Base-by-base conservation (phyloP, 2,797 vertebrate genomes). In the Peromyscus melanophrys region DNA sequence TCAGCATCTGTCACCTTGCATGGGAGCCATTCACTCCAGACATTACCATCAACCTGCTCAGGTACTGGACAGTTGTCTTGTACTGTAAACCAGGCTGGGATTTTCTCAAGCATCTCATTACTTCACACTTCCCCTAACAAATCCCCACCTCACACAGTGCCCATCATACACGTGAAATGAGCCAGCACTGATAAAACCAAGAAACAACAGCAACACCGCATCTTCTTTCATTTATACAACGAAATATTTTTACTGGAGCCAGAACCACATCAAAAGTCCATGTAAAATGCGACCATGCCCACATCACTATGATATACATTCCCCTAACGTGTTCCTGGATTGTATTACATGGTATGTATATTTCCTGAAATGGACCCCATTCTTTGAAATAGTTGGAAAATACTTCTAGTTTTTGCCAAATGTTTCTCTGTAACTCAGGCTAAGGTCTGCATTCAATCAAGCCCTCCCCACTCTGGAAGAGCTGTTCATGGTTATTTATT, bases 331-430 rank as follows among this genome's bases (percentile, higher is more conserved):
- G n/a, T 63, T n/a, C 14, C 25, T 57, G 12, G 59, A 43, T 40
- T 92, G 8, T 23, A 92, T n/a, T 87, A 81, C 8, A 84, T 29
- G 69, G 63, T 43, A 92, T 89, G 46, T 67, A 73, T 52, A 81
- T 73, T 96, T 94, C 71, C 80, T 96, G 77, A 77, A 84, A 94
- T 73, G 69, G 31, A 69, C 21, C 34, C n/a, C 65, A 69, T 91
- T 96, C 78, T 94, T 91, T 81, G 61, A 93, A 92, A 93, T 29
- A 57, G 34, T 84, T 83, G 63, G 90, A 73, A 96, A 94, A 89
- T 65, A 80, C 46, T 96, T 34, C 46, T n/a, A 81, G 59, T 65
- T 75, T 84, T 83, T 91, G 49, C 43, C 89, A 89, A 89, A 55
- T 55, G 73, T 40, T 75, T 92, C 83, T 93, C 49, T 90, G 77